Conservation (phyloP, 2,113 vertebrate genomes). For the Anolis carolinensis region DNA sequence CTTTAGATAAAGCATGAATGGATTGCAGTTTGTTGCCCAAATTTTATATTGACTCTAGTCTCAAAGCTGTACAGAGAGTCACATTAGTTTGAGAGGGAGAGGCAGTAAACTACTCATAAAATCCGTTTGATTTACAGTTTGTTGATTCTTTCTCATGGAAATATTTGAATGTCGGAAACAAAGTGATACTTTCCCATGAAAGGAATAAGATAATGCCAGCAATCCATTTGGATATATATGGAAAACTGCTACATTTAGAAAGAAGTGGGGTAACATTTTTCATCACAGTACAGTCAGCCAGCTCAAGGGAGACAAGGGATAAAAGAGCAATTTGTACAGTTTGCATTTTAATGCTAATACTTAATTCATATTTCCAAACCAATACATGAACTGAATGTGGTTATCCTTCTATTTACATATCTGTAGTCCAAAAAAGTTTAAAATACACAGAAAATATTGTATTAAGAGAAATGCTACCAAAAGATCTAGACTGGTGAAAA, state of each 20-base stretch:
- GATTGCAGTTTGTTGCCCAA: neutral
- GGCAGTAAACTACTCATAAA: neutral
- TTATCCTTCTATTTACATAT: neutral
- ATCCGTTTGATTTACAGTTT: neutral
- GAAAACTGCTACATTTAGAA: neutral
- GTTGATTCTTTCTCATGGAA: slow-evolving; percentile 3
- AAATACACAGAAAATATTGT: neutral
- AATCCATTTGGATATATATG: neutral
- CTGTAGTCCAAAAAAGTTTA: neutral
- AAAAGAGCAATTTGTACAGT: neutral
- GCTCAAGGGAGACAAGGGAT: neutral
- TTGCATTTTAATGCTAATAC: neutral
- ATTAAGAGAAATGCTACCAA: neutral
- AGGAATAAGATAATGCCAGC: neutral
- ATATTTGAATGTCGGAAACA: slow-evolving; percentile 11
- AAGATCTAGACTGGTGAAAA: neutral
- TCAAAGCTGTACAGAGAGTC: neutral
- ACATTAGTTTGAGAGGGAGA: slow-evolving; percentile 13
- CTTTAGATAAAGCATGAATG: neutral
- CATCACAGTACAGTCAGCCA: neutral
- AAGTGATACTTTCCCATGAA: neutral
- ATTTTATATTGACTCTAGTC: neutral
- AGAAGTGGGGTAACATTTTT: accelerated
- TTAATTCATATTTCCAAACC: neutral
- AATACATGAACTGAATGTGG: neutral